A percentile compares a stretch with the other conserved stretches of the same genome.
Conservation (phyloP, 2,113 vertebrate genomes). For the Fregata magnificens region DNA sequence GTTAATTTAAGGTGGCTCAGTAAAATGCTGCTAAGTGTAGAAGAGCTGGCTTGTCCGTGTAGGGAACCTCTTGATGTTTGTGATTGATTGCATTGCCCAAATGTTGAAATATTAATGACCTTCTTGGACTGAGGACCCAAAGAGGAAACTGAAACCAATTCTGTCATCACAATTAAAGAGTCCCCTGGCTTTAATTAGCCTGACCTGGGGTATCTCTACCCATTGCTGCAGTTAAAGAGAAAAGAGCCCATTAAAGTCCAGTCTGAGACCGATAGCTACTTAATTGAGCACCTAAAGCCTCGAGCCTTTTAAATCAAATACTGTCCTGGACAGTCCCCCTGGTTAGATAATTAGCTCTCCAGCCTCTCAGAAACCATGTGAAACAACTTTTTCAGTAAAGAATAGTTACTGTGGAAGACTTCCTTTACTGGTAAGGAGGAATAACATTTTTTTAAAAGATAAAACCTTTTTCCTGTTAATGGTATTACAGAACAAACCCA, state of each 20-base stretch:
- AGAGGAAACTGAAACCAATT: slow-evolving; percentile 89
- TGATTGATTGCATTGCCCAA: slow-evolving; percentile 87
- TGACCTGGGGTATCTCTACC: slow-evolving; percentile 89
- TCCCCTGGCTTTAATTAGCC: slow-evolving; percentile 98
- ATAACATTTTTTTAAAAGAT: slow-evolving; percentile 42
- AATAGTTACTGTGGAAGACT: slow-evolving; percentile 68
- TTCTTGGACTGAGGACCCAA: slow-evolving; percentile 80
- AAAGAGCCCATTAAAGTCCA: slow-evolving; percentile 94
- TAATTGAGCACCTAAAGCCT: slow-evolving; percentile 98
- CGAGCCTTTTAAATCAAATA: slow-evolving; percentile 95
- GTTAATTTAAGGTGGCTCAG: slow-evolving; percentile 59
- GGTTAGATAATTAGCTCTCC: slow-evolving; percentile 93
- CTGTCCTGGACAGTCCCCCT: slow-evolving; percentile 86
- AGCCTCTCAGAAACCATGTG: slow-evolving; percentile 67
- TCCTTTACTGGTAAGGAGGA: slow-evolving; percentile 58
- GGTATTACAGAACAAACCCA: neutral
- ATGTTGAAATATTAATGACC: slow-evolving; percentile 85
- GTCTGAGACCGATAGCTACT: slow-evolving; percentile 94
- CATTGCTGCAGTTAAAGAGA: slow-evolving; percentile 88
- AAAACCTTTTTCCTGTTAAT: slow-evolving; percentile 34
- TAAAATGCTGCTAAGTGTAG: slow-evolving; percentile 29
- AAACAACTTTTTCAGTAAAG: slow-evolving; percentile 74
- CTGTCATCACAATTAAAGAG: slow-evolving; percentile 97
- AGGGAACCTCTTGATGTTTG: slow-evolving; percentile 82
- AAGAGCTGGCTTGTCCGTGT: slow-evolving; percentile 56